These are phyloP conservation scores for Geotrupes spiniger DNA, from an alignment of 2,888 invertebrate species.

Conservation along the genomic window DNA sequence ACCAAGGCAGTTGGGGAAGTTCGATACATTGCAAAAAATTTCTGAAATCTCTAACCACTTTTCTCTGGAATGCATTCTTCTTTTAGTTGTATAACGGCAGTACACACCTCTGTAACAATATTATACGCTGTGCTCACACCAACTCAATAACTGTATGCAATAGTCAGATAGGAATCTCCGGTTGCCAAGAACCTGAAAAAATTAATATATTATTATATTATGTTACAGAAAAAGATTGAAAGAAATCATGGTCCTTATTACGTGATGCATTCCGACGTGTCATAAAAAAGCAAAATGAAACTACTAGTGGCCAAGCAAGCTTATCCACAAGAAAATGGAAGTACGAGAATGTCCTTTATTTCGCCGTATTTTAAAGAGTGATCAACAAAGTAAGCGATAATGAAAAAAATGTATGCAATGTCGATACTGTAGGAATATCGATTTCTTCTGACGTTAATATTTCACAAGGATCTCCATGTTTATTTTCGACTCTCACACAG, in stretches of 20 bases:
- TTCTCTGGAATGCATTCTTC: slow-evolving; percentile 13
- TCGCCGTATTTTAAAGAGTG: too few species aligned
- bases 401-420: too few species aligned
- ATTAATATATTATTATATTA: slow-evolving; percentile 11
- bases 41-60: slow-evolving; percentile 1
- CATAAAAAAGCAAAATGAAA: slow-evolving; percentile 19
- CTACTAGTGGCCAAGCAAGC: too few species aligned
- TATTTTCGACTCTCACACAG: too few species aligned
- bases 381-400: too few species aligned
- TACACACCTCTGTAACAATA: slow-evolving; percentile 26
- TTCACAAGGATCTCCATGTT: too few species aligned
- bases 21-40: slow-evolving; percentile 6
- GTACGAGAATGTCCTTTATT: too few species aligned
- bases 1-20: slow-evolving; percentile 8
- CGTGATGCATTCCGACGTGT: slow-evolving; percentile 27
- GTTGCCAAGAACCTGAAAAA: slow-evolving; percentile 23
- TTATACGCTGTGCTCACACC: slow-evolving; percentile 27
- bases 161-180: slow-evolving; percentile 27
- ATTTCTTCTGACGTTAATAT: too few species aligned
- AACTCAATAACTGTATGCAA: slow-evolving; percentile 25
- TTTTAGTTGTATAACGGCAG: slow-evolving; percentile 22
- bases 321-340: too few species aligned
- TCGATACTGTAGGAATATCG: too few species aligned
- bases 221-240: slow-evolving; percentile 27
- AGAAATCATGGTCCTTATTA: slow-evolving; percentile 27